Percentiles rank a stretch among this genome's conserved stretches.
phyloP scores from a whole-genome alignment of 1,140 invertebrate genomes.

The Listronotus oregonensis region DNA sequence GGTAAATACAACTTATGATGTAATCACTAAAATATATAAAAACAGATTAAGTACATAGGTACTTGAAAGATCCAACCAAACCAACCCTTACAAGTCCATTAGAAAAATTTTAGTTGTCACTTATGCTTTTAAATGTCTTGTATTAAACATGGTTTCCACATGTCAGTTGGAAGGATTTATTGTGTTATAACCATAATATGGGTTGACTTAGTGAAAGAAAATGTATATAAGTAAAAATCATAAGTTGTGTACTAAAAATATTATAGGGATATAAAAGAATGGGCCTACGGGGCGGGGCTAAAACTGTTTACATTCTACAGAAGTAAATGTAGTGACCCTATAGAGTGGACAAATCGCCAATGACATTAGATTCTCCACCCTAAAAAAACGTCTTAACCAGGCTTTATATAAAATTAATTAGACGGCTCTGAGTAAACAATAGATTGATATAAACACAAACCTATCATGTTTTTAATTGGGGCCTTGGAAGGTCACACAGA shows the following conservation, averaged over 20 bases:
- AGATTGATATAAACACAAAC: conserved; percentile 22
- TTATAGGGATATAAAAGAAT: neutral
- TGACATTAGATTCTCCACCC: too few species aligned
- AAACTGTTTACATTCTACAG: conserved; percentile 39
- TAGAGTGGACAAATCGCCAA: neutral
- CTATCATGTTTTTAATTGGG: conserved; percentile 40
- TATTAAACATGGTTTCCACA: conserved; percentile 17
- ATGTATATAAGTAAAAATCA: too few species aligned
- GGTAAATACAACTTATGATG: too few species aligned
- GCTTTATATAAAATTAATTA: too few species aligned
- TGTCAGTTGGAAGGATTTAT: neutral
- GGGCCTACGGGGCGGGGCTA: conserved; percentile 35
- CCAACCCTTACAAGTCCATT: too few species aligned
- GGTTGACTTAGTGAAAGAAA: too few species aligned
- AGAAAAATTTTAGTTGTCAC: conserved; percentile 1
- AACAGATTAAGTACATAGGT: too few species aligned
- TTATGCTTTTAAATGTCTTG: conserved; percentile 15
- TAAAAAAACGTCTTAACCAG: too few species aligned
- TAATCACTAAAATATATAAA: too few species aligned
- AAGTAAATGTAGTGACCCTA: conserved; percentile 1
- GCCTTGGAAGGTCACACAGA: conserved; percentile 39
- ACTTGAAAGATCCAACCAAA: too few species aligned
- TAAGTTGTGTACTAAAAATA: neutral
- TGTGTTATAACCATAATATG: neutral
- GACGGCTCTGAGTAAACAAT: neutral